Evolutionary conservation across 2,113 vertebrate species (phyloP).

Genomic region (Sturnira hondurensis): DNA sequence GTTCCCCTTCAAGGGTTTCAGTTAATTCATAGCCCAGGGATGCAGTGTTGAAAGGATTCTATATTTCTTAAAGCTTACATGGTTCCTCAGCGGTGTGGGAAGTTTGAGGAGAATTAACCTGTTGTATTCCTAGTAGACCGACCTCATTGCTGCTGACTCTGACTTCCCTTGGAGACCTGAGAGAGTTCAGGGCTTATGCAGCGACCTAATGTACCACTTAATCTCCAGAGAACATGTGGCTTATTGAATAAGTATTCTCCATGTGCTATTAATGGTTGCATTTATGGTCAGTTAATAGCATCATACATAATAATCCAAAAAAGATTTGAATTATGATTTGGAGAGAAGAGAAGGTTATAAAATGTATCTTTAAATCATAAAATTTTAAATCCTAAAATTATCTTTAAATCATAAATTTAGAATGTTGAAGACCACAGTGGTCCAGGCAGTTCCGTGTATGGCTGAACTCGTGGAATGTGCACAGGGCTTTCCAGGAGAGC

Average conservation of each 20-base stretch:
- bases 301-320: not conserved
- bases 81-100: not conserved
- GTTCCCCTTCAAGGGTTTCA: not conserved
- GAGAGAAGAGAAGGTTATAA: not conserved
- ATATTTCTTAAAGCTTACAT: conserved; percentile 14
- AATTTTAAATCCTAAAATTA: not conserved
- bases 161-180: not conserved
- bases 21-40: not conserved
- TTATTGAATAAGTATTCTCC: not conserved
- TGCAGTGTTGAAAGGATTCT: conserved; percentile 18
- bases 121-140: not conserved
- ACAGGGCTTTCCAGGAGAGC: not conserved
- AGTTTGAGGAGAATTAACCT: not conserved
- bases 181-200: not conserved
- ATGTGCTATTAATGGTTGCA: not conserved
- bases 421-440: not conserved
- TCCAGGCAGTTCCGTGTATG: not conserved
- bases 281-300: not conserved
- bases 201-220: not conserved
- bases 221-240: not conserved
- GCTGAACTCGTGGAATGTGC: not conserved
- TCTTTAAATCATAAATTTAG: not conserved
- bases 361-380: not conserved
- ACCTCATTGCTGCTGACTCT: not conserved
- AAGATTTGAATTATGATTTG: not conserved